phyloP scores from a whole-genome alignment of 2,113 vertebrate genomes.

The Nothobranchius furzeri region DNA sequence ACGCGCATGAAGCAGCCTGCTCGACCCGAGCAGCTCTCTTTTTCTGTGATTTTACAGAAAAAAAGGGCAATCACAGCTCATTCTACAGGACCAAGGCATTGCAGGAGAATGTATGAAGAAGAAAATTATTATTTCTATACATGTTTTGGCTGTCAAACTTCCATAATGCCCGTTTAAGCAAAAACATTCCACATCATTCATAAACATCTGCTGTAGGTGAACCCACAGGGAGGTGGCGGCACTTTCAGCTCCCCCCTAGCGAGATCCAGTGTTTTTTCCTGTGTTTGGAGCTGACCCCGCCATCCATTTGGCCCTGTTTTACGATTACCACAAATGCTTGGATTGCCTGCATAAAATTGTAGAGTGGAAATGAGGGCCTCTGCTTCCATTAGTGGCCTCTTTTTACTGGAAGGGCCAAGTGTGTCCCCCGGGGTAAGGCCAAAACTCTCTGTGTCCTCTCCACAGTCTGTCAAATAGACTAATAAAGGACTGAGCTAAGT shows the following conservation, averaged over 20 bases:
- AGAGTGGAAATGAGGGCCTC: slow-evolving; percentile 79
- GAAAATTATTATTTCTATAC: too few species aligned
- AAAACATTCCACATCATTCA: slow-evolving; percentile 75
- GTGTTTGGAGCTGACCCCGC: slow-evolving; percentile 74
- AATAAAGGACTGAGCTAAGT: slow-evolving; percentile 67
- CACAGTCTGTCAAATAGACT: slow-evolving; percentile 53
- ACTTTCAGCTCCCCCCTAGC: slow-evolving; percentile 80
- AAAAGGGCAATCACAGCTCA: too few species aligned
- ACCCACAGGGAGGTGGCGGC: slow-evolving; percentile 73
- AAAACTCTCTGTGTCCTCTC: slow-evolving; percentile 51
- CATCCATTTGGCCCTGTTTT: slow-evolving; percentile 87
- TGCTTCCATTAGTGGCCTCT: slow-evolving; percentile 88
- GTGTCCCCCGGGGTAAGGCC: slow-evolving; percentile 81
- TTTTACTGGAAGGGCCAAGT: slow-evolving; percentile 88
- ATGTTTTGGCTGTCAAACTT: too few species aligned
- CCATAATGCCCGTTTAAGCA: too few species aligned
- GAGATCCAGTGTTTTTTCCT: slow-evolving; percentile 71
- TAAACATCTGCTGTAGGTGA: slow-evolving; percentile 73
- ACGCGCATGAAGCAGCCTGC: too few species aligned
- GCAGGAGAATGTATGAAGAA: too few species aligned
- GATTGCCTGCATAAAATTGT: slow-evolving; percentile 85
- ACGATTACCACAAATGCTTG: slow-evolving; percentile 85
- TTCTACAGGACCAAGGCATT: too few species aligned
- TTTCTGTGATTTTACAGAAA: too few species aligned
- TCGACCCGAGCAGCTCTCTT: too few species aligned